These are phyloP conservation scores for Osmerus mordax DNA, from an alignment of 2,113 vertebrate species.

Conservation along the genomic window DNA sequence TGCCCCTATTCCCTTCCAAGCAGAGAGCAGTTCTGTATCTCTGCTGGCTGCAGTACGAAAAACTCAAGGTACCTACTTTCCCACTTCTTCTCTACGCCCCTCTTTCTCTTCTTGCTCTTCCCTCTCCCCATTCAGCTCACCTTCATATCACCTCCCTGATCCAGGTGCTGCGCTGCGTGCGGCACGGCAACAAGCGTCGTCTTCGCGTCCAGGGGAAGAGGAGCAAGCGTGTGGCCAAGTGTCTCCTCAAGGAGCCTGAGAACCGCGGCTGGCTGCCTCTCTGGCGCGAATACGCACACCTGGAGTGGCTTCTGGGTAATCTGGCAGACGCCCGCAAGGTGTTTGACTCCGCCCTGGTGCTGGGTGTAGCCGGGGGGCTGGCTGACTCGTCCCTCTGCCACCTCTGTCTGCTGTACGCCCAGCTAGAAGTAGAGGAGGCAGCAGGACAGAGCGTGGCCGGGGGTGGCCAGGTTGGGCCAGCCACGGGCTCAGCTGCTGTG, in stretches of 20 bases:
- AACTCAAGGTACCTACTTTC: conserved; percentile 80
- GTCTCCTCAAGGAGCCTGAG: conserved; percentile 85
- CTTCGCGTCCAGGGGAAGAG: conserved; percentile 84
- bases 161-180: conserved; percentile 79
- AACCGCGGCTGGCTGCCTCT: conserved; percentile 82
- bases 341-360: conserved; percentile 78
- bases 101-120: not conserved
- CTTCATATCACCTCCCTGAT: conserved; percentile 2
- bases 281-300: conserved; percentile 86
- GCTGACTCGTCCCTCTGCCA: conserved; percentile 73
- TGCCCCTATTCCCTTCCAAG: conserved; percentile 70
- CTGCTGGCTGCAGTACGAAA: conserved; percentile 88
- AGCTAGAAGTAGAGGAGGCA: conserved; percentile 79
- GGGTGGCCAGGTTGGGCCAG: conserved; percentile 3
- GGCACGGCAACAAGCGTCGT: conserved; percentile 78
- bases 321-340: conserved; percentile 86
- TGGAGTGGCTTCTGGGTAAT: conserved; percentile 95
- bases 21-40: conserved; percentile 74
- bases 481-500: conserved; percentile 58
- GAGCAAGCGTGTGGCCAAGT: conserved; percentile 87
- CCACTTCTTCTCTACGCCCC: not conserved
- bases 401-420: conserved; percentile 83
- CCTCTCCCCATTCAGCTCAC: not conserved
- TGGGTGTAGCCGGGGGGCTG: conserved; percentile 68
- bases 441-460: not conserved